Evolutionary conservation across 2,888 invertebrate genomes (phyloP).

Genomic region (Shargacucullia verbasci): DNA sequence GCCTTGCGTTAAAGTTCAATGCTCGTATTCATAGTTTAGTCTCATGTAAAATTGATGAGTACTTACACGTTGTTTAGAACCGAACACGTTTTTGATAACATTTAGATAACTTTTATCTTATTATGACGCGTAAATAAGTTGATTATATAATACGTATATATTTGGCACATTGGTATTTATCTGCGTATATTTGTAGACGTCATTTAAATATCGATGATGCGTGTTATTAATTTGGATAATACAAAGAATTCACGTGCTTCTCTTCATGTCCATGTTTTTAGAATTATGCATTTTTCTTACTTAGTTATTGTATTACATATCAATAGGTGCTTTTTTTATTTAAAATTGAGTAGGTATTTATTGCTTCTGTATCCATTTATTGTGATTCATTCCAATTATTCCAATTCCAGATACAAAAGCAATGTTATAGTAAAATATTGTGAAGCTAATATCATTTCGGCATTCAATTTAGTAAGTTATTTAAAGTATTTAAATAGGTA

Average conservation of each 20-base stretch:
- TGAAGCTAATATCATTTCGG: too few relatives aligned
- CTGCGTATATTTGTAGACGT: conserved; percentile 1
- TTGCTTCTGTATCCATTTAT: neutral
- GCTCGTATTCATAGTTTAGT: conserved; percentile 25
- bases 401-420: too few relatives aligned
- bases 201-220: neutral
- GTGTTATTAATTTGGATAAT: conserved; percentile 1
- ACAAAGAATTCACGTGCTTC: neutral
- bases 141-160: conserved; percentile 4
- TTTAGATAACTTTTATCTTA: conserved; percentile 13
- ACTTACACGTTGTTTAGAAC: neutral
- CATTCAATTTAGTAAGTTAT: neutral
- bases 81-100: neutral
- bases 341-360: too few relatives aligned
- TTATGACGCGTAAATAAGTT: conserved; percentile 1
- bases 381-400: neutral
- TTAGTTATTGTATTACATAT: too few relatives aligned
- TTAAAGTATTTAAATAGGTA: conserved; percentile 1
- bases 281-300: neutral
- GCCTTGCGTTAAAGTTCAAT: neutral
- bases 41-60: neutral
- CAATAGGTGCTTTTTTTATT: too few relatives aligned
- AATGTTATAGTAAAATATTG: too few relatives aligned
- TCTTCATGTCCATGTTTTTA: neutral
- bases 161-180: conserved; percentile 3